These are phyloP conservation scores for Alexandromys fortis DNA, from an alignment of 2,113 vertebrate species.

Conservation along the genomic window DNA sequence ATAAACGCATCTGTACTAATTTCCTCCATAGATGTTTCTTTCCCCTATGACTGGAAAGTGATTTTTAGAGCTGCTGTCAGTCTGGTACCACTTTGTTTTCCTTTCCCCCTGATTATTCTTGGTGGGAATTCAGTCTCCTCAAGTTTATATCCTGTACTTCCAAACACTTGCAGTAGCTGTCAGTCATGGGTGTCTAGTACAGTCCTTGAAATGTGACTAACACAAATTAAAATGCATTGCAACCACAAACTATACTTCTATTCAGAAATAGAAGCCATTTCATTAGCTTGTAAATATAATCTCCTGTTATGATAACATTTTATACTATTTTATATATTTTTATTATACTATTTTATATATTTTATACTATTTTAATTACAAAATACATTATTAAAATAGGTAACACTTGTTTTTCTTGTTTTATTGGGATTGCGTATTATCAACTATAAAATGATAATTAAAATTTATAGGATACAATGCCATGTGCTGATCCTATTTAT, in stretches of 20 bases:
- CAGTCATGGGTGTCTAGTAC: background rate
- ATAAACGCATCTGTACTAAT: background rate
- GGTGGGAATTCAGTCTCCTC: background rate
- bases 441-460: background rate
- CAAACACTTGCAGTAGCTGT: background rate
- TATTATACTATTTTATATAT: too few species aligned
- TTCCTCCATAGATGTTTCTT: background rate
- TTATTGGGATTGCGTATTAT: background rate
- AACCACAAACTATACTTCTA: background rate
- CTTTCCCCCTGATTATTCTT: background rate
- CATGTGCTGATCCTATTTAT: background rate
- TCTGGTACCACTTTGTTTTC: background rate
- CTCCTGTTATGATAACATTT: background rate
- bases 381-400: background rate
- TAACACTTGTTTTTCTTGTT: background rate
- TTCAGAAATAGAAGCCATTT: background rate
- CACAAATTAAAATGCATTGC: background rate
- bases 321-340: background rate
- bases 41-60: background rate
- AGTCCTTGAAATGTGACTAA: background rate
- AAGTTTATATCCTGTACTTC: background rate
- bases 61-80: background rate
- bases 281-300: background rate
- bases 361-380: background rate
- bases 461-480: background rate